Base-by-base conservation (phyloP, 2,113 vertebrate species). In the Marcusenius ussheri region DNA sequence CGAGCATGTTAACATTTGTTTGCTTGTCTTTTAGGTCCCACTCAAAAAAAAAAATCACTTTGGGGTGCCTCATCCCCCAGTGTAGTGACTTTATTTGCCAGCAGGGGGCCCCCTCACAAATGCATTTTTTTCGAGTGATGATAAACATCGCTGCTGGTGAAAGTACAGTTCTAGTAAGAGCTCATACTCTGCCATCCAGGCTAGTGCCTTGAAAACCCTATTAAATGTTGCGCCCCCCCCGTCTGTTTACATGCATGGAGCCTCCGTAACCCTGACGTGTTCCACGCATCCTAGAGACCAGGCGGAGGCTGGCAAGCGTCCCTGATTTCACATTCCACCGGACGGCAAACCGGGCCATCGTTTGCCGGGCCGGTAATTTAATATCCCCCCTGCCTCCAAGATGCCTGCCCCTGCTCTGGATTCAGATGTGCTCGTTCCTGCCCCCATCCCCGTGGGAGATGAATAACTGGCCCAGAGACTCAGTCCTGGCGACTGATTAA, bases 321-420 rank as follows among this genome's bases (percentile, higher is more conserved):
- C 95, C 93, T 94, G 94, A 95, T 96, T 96, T 96, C 95, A 96
- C 96, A 95, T 95, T 93, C 93, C 88, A 92, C 89, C 91, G 93
- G 93, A 89, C 91, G 46, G 88, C 39, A 77, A 77, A 77, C 74
- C 15, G 74, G 35, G 74, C 31, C 74, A 7, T 77, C 74, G 74
- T 42, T 39, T 77, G 74, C 45, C n/a, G 15, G 49, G 85, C 49
- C 10, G 11, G 2, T 51, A 21, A 87, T 87, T 53, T 49, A 51
- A 46, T 87, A 50, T 51, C 8, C 46, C 24, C 46, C 31, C 49
- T 7, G 3, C 39, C 39, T 27, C 10, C n/a, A 27, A 21, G 47
- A 42, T 66, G 15, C 53, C 51, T 58, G 35, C 58, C 58, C 87
- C 85, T 15, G 45, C 85, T 51, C 51, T 10, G 51, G 31, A 88